These are phyloP conservation scores for Macrotus californicus DNA, from an alignment of 2,113 vertebrate genomes.

Conservation along the genomic window DNA sequence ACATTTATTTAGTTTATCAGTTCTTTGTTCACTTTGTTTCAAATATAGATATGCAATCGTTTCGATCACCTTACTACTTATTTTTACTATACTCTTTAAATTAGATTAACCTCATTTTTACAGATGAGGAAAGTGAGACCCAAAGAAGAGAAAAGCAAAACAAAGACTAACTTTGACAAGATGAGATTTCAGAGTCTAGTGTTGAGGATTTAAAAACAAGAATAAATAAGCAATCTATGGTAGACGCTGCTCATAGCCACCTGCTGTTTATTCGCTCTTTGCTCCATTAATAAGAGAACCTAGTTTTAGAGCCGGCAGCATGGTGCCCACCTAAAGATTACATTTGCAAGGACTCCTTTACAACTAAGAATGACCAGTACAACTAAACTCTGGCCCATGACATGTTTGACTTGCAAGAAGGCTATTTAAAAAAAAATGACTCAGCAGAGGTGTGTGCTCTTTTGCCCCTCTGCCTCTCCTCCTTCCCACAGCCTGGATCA, in stretches of 20 bases:
- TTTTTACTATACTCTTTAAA: background rate
- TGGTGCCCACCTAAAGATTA: background rate
- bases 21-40: background rate
- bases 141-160: background rate
- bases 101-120: background rate
- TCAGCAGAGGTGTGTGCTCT: background rate
- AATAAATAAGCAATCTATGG: background rate
- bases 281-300: background rate
- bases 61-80: background rate
- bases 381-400: background rate
- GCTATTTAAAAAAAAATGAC: background rate
- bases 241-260: background rate
- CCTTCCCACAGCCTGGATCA: background rate
- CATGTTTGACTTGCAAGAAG: background rate
- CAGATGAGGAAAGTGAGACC: background rate
- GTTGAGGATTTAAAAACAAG: background rate
- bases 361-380: background rate
- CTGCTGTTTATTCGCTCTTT: background rate
- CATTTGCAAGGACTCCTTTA: background rate
- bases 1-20: slow-evolving; percentile 4
- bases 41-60: background rate
- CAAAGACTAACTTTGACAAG: background rate
- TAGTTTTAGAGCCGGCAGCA: background rate
- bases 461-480: background rate
- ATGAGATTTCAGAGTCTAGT: background rate